Percentiles rank a stretch among this genome's conserved stretches.
Conservation (phyloP, 2,888 invertebrate genomes). For the Spilosoma lubricipeda region DNA sequence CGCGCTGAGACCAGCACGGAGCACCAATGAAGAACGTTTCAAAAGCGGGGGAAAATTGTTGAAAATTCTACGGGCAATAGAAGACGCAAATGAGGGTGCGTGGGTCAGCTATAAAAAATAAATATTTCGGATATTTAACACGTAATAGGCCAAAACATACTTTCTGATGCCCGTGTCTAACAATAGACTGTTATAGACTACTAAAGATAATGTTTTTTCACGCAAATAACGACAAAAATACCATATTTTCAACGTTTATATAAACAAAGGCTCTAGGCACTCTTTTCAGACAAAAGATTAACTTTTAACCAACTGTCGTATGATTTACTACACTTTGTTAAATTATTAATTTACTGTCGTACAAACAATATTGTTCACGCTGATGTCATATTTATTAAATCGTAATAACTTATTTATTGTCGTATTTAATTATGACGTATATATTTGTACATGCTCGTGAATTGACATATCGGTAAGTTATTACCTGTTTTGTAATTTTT, state of each 20-base stretch:
- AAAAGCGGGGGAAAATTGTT: too few relatives aligned
- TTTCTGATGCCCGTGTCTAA: too few relatives aligned
- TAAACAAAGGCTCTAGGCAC: background rate
- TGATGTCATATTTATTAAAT: slow-evolving; percentile 6
- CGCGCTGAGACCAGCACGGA: too few relatives aligned
- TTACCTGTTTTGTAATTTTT: background rate
- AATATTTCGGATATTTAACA: too few relatives aligned
- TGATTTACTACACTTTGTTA: background rate
- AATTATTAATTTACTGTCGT: background rate
- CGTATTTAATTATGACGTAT: background rate
- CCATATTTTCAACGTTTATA: background rate
- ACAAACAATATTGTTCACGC: background rate
- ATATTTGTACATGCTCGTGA: background rate
- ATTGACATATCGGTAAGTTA: background rate
- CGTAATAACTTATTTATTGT: slow-evolving; percentile 5
- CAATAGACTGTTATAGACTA: too few relatives aligned
- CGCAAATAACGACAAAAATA: background rate
- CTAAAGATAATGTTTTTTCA: background rate
- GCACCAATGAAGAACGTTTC: too few relatives aligned
- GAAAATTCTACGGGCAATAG: too few relatives aligned
- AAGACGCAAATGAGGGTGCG: too few relatives aligned
- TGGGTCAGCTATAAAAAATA: too few relatives aligned
- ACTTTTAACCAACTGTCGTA: background rate
- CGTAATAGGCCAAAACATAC: too few relatives aligned
- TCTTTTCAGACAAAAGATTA: background rate